phyloP scores from a whole-genome alignment of 2,113 vertebrate genomes.

The Grus americana region DNA sequence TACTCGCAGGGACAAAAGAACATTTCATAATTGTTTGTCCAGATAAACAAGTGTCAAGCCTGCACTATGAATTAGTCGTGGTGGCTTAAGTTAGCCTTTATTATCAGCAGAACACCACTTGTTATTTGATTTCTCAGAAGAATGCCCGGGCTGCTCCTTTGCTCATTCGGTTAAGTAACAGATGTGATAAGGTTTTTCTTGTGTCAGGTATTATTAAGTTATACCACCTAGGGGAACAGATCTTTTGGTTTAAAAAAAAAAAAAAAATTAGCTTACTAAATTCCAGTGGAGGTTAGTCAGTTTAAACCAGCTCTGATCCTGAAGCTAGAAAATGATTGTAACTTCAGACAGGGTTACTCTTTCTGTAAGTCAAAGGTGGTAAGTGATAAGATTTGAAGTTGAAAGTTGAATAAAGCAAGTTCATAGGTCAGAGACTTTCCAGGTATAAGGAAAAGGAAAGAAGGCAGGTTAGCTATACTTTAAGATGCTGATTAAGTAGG shows the following conservation, averaged over 20 bases:
- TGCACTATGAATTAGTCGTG: slow-evolving; percentile 14
- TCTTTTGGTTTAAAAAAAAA: background rate
- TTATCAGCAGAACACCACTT: slow-evolving; percentile 8
- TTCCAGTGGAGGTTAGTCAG: background rate
- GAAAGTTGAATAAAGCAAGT: background rate
- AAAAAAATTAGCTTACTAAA: background rate
- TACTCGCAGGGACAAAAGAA: slow-evolving; percentile 36
- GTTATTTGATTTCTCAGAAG: slow-evolving; percentile 6
- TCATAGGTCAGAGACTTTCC: background rate
- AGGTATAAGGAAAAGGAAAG: background rate
- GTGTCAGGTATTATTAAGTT: background rate
- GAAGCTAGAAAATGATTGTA: background rate
- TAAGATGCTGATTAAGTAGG: background rate
- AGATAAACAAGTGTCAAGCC: slow-evolving; percentile 60
- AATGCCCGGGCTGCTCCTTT: background rate
- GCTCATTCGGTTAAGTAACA: background rate
- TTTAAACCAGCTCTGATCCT: background rate
- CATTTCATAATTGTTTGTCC: slow-evolving; percentile 62
- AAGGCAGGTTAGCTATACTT: background rate
- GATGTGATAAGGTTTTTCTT: background rate
- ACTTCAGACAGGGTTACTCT: background rate
- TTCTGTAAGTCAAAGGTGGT: background rate
- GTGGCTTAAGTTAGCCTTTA: slow-evolving; percentile 37
- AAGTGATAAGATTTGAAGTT: background rate
- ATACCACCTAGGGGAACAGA: background rate